Conservation (phyloP, 2,888 invertebrate species). For the Acanthosepion pharaonis region DNA sequence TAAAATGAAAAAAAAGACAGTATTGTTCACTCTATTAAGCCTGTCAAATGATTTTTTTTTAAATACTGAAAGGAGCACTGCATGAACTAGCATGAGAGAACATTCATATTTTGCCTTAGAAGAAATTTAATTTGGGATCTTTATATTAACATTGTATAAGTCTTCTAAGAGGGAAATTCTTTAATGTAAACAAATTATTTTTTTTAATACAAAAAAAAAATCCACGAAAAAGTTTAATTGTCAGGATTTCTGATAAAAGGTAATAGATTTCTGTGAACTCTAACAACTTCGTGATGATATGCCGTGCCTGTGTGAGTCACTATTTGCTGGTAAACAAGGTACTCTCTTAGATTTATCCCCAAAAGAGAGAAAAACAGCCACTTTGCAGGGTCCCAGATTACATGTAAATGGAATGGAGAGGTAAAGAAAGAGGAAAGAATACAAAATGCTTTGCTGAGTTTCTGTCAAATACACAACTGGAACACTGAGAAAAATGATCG, state of each 20-base stretch:
- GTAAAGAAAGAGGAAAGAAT: neutral
- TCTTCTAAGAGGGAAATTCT: neutral
- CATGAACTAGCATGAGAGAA: neutral
- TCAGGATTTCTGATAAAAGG: neutral
- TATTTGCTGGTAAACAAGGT: conserved; percentile 23
- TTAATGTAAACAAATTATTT: conserved; percentile 2
- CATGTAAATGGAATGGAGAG: conserved; percentile 1
- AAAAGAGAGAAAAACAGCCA: conserved; percentile 12
- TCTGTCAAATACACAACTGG: conserved; percentile 16
- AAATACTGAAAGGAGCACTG: neutral
- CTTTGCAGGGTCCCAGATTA: conserved; percentile 21
- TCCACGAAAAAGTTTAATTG: neutral
- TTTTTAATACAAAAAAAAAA: neutral
- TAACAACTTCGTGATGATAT: neutral
- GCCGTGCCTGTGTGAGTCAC: conserved; percentile 21
- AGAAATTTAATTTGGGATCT: neutral
- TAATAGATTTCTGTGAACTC: neutral
- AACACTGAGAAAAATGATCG: neutral
- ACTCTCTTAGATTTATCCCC: neutral
- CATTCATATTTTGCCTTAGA: neutral
- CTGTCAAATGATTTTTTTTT: neutral
- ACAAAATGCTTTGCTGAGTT: neutral
- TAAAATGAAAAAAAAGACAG: neutral
- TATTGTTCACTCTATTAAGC: neutral
- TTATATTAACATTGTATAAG: neutral